Evolutionary conservation across 2,113 vertebrate genomes (phyloP), one percentile per base, ranked within the genome.

Genomic region (Corythaixoides concolor): DNA sequence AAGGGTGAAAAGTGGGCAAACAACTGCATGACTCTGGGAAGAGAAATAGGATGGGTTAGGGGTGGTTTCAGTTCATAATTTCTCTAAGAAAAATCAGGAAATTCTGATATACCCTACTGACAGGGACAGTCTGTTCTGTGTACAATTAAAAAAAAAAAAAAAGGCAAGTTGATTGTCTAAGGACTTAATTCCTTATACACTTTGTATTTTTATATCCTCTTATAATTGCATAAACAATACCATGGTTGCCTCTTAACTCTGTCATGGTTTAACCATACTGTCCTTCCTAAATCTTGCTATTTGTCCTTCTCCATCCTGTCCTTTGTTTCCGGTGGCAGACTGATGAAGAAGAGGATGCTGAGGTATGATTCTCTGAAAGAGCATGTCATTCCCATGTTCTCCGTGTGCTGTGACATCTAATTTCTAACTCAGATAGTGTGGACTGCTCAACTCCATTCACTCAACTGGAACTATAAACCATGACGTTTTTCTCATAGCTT

Each of bases 271-370:
- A 73, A 82, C 14, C 10, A 43, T 93, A 72, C 78, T 96, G 41
- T 91, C 88, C 86, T 93, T 96, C 95, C 96, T 98, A 96, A 98
- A 96, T 91, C 89, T 94, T 94, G 68, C 93, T 96, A 85, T 98
- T 97, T 98, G 85, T 97, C 94, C 95, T 98, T 97, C 96, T 97
- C 80, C 92, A 83, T 88, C 73, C 97, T 97, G 85, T 95, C 83
- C 79, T 94, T 92, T 97, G 74, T 97, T 82, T 94, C 93, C 73
- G 96, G 76, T 96, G 96, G 95, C 98, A 99, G 99, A 99, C 98
- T 13, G 99, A 99, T 97, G 99, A 99, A 96, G 99, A 99, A 69
- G 98, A 99, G 91, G 98, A 99, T 72, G 82, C 91, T 82, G 99
- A 99, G 99, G 98, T 99, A 98, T 75, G 98, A 72, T 84, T 95